These are phyloP conservation scores for Clarias batrachus DNA, from an alignment of 2,113 vertebrate species.

Conservation along the genomic window DNA sequence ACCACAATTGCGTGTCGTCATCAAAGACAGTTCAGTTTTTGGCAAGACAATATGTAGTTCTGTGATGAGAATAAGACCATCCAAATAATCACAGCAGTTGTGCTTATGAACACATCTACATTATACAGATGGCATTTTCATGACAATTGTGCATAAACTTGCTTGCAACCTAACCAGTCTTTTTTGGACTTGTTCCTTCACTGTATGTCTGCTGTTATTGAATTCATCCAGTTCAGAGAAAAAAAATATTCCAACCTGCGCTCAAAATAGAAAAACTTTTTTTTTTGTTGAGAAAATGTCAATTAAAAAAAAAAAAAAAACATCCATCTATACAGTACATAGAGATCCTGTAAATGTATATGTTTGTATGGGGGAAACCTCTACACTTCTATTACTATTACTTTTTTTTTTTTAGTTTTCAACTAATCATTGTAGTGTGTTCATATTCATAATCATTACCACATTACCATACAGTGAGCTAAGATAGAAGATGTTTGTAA, in stretches of 20 bases:
- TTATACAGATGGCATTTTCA: background rate
- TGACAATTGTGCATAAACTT: background rate
- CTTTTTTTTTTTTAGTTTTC: background rate
- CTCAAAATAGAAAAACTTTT: background rate
- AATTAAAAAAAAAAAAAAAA: background rate
- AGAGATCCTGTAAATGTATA: background rate
- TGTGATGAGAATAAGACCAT: background rate
- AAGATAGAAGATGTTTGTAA: background rate
- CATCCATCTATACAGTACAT: background rate
- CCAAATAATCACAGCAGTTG: background rate
- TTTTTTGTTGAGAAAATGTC: background rate
- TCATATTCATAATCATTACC: background rate
- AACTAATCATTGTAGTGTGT: background rate
- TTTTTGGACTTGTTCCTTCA: background rate
- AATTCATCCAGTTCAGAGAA: background rate
- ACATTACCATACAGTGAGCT: background rate
- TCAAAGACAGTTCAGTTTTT: too few relatives aligned
- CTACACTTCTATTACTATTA: background rate
- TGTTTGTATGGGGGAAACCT: background rate
- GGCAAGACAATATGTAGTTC: too few relatives aligned
- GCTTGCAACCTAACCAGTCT: background rate
- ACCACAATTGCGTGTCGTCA: too few relatives aligned
- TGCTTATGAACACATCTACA: background rate
- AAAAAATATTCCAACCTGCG: background rate
- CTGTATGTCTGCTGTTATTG: background rate